Evolutionary conservation across 64 coral and sea anemone genomes (phyloP), one percentile per base, ranked within the genome.

Genomic region (Porites australiensis): DNA sequence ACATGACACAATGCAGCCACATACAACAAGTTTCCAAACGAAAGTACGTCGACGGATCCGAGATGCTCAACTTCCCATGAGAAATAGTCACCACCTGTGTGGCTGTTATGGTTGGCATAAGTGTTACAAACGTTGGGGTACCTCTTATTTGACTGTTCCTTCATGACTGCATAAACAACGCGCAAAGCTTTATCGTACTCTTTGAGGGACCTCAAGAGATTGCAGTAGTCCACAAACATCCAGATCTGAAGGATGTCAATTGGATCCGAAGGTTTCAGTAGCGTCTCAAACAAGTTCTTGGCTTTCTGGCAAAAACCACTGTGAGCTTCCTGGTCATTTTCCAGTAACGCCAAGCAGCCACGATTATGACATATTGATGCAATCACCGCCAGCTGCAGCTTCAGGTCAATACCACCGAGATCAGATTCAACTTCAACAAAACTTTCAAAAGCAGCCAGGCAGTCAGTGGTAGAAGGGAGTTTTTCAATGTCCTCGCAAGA

Each of bases 101-200:
- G 44, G 73, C 73, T 76, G 44, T 76, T 76, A 76, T 76, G 73
- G 16, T 76, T 76, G 73, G 73, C 73, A 76, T 76, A 76, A 50
- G 73, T 76, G 73, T 76, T 76, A 76, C 14, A 51, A 50, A 76
- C 73, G 19, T 76, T 76, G 12, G 11, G 45, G 73, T 76, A 76
- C 73, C 73, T 76, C 73, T 76, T 76, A 76, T 76, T 76, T 76
- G 47, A 50, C 73, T 76, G 73, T 76, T 43, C 46, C 45, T 76
- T 76, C 46, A 76, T 50, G 73, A 76, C 73, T 50, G 73, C 73
- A 50, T 76, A 50, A 50, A 76, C 73, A 50, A 76, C 73, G 47
- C 73, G 73, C 45, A 76, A 76, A 76, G 73, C 73, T 50, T 76
- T 76, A 15, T 76, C 73, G 73, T 76, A 76, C 73, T 76, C 73